These are phyloP conservation scores for Drosophila meridiana DNA, from an alignment of 2,888 invertebrate species.

Conservation along the genomic window DNA sequence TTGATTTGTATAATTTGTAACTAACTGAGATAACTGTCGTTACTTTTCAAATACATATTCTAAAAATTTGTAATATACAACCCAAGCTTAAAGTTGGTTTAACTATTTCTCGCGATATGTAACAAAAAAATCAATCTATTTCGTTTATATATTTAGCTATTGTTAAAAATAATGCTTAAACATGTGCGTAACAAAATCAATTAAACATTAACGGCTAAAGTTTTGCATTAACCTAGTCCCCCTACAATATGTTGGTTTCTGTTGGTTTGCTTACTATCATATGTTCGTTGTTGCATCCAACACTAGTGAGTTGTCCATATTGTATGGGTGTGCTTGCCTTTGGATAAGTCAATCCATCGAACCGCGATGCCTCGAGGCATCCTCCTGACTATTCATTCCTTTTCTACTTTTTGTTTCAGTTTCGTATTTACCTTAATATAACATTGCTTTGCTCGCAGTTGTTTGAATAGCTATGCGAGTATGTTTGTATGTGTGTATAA, in stretches of 20 bases:
- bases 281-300: slow-evolving; percentile 66
- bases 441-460: slow-evolving; percentile 64
- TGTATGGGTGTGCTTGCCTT: not conserved
- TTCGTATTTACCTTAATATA: slow-evolving; percentile 56
- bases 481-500: slow-evolving; percentile 40
- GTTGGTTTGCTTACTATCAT: slow-evolving; percentile 6
- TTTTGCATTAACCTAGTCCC: slow-evolving; percentile 24
- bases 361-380: not conserved
- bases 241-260: slow-evolving; percentile 22
- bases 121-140: slow-evolving; percentile 50
- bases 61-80: slow-evolving; percentile 55
- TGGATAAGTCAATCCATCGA: slow-evolving; percentile 1
- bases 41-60: slow-evolving; percentile 27
- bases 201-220: slow-evolving; percentile 48
- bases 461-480: slow-evolving; percentile 10
- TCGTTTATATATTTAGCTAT: slow-evolving; percentile 53
- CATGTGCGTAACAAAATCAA: slow-evolving; percentile 72
- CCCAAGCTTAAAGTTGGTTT: slow-evolving; percentile 55
- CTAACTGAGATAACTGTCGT: slow-evolving; percentile 23
- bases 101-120: slow-evolving; percentile 52
- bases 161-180: slow-evolving; percentile 67
- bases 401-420: slow-evolving; percentile 21
- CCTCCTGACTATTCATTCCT: slow-evolving; percentile 18
- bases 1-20: slow-evolving; percentile 28
- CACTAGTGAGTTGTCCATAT: slow-evolving; percentile 24